phyloP scores from a whole-genome alignment of 1,140 invertebrate species.

The Drosophila seguyi region DNA sequence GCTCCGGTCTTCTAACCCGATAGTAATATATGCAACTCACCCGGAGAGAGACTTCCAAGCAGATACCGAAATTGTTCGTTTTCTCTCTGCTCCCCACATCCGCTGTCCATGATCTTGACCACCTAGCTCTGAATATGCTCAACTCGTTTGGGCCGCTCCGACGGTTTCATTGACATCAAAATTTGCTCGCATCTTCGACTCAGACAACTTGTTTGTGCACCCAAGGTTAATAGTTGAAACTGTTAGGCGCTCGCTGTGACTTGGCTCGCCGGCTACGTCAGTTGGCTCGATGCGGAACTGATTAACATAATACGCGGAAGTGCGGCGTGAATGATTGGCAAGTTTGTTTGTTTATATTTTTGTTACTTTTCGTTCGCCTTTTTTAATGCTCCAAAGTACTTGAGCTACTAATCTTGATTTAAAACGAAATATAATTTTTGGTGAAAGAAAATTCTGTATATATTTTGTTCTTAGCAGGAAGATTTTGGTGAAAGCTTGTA shows the following conservation, averaged over 20 bases:
- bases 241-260: slow-evolving; percentile 50
- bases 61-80: slow-evolving; percentile 7
- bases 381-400: slow-evolving; percentile 32
- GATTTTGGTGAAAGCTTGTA: slow-evolving; percentile 4
- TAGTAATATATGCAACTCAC: slow-evolving; percentile 9
- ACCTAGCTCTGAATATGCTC: slow-evolving; percentile 18
- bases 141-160: slow-evolving; percentile 21
- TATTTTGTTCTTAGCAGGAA: background rate
- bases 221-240: slow-evolving; percentile 82
- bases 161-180: slow-evolving; percentile 78
- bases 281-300: slow-evolving; percentile 64
- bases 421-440: slow-evolving; percentile 14
- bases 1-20: background rate
- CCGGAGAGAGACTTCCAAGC: background rate
- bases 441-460: slow-evolving; percentile 17
- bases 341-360: slow-evolving; percentile 47
- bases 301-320: slow-evolving; percentile 70
- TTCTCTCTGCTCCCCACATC: slow-evolving; percentile 23
- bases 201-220: slow-evolving; percentile 31
- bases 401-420: slow-evolving; percentile 73
- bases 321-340: slow-evolving; percentile 55
- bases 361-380: slow-evolving; percentile 10
- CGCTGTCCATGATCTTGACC: slow-evolving; percentile 83
- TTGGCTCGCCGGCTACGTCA: slow-evolving; percentile 59
- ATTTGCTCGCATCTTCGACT: slow-evolving; percentile 31